Base-by-base conservation (phyloP, 92 coral and sea anemone genomes). In the Umimayanthus chanpuru region DNA sequence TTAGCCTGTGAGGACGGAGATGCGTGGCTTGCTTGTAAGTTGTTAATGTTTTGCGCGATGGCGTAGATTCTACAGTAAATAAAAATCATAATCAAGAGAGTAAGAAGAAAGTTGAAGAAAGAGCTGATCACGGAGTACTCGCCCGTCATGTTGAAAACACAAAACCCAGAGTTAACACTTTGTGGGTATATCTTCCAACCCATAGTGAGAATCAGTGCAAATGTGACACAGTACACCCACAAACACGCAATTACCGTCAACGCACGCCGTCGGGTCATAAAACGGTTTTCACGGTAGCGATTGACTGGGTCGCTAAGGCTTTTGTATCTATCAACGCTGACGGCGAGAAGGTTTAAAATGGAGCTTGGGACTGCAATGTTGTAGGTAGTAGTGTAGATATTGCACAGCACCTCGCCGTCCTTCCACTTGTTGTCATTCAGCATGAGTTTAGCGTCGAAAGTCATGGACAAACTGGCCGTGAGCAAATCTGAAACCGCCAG, bases 321-420 rank as follows among this genome's bases (percentile, higher is more conserved):
- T 88, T 97, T 95, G 89, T 96, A 97, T 32, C 99, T 97, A 49
- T 95, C 99, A 2, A 93, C 92, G 90, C 98, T 97, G 50, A 94
- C 95, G 16, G 93, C 97, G 6, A 96, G 91, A 43, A 94, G 95
- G 88, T 93, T 97, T 86, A 96, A 88, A 73, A 97, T 96, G 23
- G 99, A 97, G 0, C 95, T 94, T 67, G 98, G 99, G 50, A 95
- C 99, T 2, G 98, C 95, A 79, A 95, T 88, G 6, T 93, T 90
- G 82, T 97, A 97, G 14, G 92, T 88, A 4, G 97, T 94, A 5
- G 99, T 97, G 98, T 98, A 97, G 9, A 92, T 85, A 16, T 92
- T 76, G 77, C 99, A 97, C 49, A 91, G 70, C 26, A 88, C 88
- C 65, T 80, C 86, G 70, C 96, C 92, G 61, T 94, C 94, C n/a